Base-by-base conservation (phyloP, 2,113 vertebrate species). In the Hydropotes inermis region DNA sequence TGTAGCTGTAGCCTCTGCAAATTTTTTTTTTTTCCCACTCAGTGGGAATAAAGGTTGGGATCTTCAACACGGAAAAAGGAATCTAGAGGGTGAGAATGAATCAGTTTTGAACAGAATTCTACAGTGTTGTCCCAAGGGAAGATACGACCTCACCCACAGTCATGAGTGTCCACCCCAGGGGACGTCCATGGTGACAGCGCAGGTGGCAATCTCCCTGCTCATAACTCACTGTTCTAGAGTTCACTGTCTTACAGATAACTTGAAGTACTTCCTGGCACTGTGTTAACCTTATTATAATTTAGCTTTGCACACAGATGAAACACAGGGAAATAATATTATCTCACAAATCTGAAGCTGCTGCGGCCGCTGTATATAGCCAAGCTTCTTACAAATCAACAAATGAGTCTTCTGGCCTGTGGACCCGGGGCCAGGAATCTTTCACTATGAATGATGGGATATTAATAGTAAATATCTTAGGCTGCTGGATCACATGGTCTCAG, bases 241-340 rank as follows among this genome's bases (percentile, higher is more conserved):
- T 85, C 39, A 19, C 25, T 81, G 7, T 27, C 30, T 94, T 64
- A 60, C 12, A 94, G 33, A 67, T 7, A 15, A 7, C 17, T 7
- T 85, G 14, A 94, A 85, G 16, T n/a, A 2, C 43, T 50, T 91
- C 61, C 30, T 79, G 28, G 39, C 4, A 79, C 36, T 91, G 12
- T 13, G 47, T 86, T 89, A 82, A 95, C 23, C 19, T 45, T 78
- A 52, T 89, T 23, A 83, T 89, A 58, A 95, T 89, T 89, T 76
- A 91, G 47, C 8, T 83, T 55, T 87, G 28, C 21, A 61, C 45
- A 54, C 6, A 94, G 10, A 54, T 33, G 89, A 57, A 79, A 84
- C n/a, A 90, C 52, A n/a, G 21, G 21, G 25, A 95, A 67, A 61
- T 54, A 64, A 74, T 52, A 11, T 55, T 93, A 82, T 87, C 27